Conservation (phyloP, 2,888 invertebrate genomes). For the Bruchidius siliquastri region DNA sequence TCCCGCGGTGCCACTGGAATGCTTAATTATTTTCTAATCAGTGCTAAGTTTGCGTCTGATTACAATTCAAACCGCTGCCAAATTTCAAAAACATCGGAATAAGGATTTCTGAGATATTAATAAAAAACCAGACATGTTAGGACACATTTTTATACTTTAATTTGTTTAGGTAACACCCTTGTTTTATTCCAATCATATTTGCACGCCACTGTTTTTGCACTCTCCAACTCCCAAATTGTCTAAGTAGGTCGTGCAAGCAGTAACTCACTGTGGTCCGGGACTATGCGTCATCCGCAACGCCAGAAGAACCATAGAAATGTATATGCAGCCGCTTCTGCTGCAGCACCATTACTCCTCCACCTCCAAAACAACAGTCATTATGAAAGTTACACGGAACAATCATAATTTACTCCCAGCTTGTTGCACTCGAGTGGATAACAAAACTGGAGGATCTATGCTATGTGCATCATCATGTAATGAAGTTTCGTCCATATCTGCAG, state of each 20-base stretch:
- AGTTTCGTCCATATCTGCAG: background rate
- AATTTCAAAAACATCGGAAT: too few relatives aligned
- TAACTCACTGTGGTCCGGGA: background rate
- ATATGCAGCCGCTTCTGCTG: background rate
- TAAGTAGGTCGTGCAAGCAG: background rate
- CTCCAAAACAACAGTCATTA: slow-evolving; percentile 38
- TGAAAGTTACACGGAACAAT: slow-evolving; percentile 36
- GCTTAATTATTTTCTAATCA: too few relatives aligned
- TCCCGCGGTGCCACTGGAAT: too few relatives aligned
- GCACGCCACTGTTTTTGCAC: background rate
- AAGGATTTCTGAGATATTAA: too few relatives aligned
- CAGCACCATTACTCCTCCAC: slow-evolving; percentile 10
- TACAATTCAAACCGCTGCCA: too few relatives aligned
- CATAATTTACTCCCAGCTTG: slow-evolving; percentile 29
- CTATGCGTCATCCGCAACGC: background rate
- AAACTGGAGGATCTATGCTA: background rate
- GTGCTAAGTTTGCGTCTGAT: too few relatives aligned
- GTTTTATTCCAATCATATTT: too few relatives aligned
- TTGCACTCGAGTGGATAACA: background rate
- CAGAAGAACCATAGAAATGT: slow-evolving; percentile 1
- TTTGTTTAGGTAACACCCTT: too few relatives aligned
- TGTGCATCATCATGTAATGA: background rate
- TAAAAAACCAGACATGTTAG: too few relatives aligned
- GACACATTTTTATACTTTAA: too few relatives aligned
- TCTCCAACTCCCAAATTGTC: background rate